Percentiles rank a stretch among this genome's conserved stretches.
Evolutionary conservation across 2,797 vertebrate species (phyloP).

Genomic region (Acipenser ruthenus): DNA sequence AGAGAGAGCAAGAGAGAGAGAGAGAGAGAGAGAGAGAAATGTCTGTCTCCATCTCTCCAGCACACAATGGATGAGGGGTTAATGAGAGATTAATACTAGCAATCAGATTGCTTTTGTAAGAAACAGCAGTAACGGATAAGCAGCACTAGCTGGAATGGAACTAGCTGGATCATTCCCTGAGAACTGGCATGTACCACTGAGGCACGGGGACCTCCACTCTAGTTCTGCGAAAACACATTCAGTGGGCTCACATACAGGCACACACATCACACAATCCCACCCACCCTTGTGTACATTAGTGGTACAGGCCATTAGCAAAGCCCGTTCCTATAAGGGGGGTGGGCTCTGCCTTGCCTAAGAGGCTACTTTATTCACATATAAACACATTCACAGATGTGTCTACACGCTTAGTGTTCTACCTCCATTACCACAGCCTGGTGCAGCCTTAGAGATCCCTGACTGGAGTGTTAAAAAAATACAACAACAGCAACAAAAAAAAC

Average conservation of each 20-base stretch:
- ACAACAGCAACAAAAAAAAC: conserved; percentile 20
- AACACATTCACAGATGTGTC: conserved; percentile 70
- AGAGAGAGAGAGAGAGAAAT: no score
- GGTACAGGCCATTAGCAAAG: conserved; percentile 77
- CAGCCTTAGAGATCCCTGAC: conserved; percentile 13
- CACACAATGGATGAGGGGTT: neutral
- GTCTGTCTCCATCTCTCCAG: neutral
- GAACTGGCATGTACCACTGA: conserved; percentile 20
- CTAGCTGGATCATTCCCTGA: conserved; percentile 22
- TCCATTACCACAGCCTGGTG: conserved; percentile 35
- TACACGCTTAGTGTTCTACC: conserved; percentile 40
- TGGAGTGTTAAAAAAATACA: conserved; percentile 25
- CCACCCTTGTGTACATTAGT: conserved; percentile 67
- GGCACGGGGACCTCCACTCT: neutral
- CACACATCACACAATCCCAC: conserved; percentile 49
- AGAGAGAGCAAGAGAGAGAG: neutral
- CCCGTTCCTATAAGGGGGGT: conserved; percentile 51
- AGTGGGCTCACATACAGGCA: conserved; percentile 18
- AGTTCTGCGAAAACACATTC: neutral
- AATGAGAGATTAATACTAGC: conserved; percentile 1
- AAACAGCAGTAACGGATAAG: conserved; percentile 15
- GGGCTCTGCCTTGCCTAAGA: conserved; percentile 61
- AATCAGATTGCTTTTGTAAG: conserved; percentile 10
- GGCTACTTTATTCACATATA: conserved; percentile 67
- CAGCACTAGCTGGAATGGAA: conserved; percentile 2